Conservation (phyloP, 2,888 invertebrate species). For the Ornithoptera priamus region DNA sequence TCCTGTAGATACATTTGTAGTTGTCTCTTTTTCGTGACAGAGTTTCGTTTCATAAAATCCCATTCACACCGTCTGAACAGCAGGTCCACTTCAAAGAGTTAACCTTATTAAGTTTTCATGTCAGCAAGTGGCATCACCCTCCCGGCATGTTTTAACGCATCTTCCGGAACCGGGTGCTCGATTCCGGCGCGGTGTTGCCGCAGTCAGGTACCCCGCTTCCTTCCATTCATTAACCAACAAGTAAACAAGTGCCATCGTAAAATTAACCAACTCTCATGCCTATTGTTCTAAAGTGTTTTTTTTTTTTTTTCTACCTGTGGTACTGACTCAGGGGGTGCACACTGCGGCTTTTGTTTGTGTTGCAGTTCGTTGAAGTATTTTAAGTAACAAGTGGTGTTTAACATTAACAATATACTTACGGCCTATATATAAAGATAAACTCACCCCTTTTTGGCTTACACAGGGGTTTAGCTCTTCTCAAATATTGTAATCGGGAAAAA, state of each 20-base stretch:
- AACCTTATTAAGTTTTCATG: too few relatives aligned
- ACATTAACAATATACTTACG: too few relatives aligned
- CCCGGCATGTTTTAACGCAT: slow-evolving; percentile 7
- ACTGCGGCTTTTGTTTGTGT: background rate
- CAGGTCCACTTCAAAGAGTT: too few relatives aligned
- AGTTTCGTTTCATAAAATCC: too few relatives aligned
- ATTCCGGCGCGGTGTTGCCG: slow-evolving; percentile 26
- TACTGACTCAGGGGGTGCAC: background rate
- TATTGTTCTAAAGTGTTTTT: slow-evolving; percentile 7
- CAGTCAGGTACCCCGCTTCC: slow-evolving; percentile 19
- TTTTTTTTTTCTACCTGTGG: slow-evolving; percentile 11
- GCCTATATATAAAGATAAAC: too few relatives aligned
- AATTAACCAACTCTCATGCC: slow-evolving; percentile 3
- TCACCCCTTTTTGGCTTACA: too few relatives aligned
- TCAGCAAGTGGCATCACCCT: background rate
- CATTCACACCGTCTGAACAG: too few relatives aligned
- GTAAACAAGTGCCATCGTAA: slow-evolving; percentile 20
- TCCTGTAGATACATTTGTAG: too few relatives aligned
- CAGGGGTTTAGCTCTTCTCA: too few relatives aligned
- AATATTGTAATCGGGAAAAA: too few relatives aligned
- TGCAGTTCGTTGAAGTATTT: background rate
- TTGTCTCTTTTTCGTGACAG: too few relatives aligned
- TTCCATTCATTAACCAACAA: slow-evolving; percentile 19
- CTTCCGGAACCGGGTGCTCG: slow-evolving; percentile 23
- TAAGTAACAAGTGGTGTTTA: too few relatives aligned